Percentiles rank a stretch among this genome's conserved stretches.
These are phyloP conservation scores for Tenthredo distinguenda DNA, from an alignment of 2,888 invertebrate genomes.

Conservation along the genomic window DNA sequence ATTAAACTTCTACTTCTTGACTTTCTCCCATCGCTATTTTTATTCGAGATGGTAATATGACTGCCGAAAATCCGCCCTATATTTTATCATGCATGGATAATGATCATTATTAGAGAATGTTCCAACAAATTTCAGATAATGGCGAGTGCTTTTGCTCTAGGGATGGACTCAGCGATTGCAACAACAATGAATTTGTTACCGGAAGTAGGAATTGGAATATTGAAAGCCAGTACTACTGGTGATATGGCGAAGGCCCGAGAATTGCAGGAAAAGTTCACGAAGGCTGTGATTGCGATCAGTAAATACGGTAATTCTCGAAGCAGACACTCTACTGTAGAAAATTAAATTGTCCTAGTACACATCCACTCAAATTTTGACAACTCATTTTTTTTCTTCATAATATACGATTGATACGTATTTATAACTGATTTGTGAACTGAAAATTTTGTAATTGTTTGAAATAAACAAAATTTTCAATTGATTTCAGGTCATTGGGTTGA, in stretches of 20 bases:
- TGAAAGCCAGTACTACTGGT: conserved; percentile 79
- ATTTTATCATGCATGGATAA: not conserved
- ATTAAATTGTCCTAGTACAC: no score
- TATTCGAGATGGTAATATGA: not conserved
- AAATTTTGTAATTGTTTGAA: not conserved
- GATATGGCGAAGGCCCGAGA: conserved; percentile 79
- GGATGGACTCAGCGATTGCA: conserved; percentile 87
- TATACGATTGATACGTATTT: not conserved
- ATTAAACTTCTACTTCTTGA: not conserved
- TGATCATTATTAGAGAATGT: not conserved
- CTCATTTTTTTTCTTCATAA: not conserved
- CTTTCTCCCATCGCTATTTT: not conserved
- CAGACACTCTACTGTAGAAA: not conserved
- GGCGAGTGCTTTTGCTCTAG: conserved; percentile 84
- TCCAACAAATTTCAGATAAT: conserved; percentile 80
- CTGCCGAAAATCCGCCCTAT: not conserved
- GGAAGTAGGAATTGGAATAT: conserved; percentile 80
- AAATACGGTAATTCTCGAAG: conserved; percentile 73
- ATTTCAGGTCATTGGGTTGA: conserved; percentile 84
- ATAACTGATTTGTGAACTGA: not conserved
- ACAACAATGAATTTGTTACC: conserved; percentile 86
- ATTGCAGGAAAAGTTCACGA: conserved; percentile 79
- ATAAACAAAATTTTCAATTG: not conserved
- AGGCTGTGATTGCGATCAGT: conserved; percentile 71
- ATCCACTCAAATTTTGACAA: not conserved